Evolutionary conservation across 2,888 invertebrate species (phyloP).

Genomic region (Stenodera caucasica): DNA sequence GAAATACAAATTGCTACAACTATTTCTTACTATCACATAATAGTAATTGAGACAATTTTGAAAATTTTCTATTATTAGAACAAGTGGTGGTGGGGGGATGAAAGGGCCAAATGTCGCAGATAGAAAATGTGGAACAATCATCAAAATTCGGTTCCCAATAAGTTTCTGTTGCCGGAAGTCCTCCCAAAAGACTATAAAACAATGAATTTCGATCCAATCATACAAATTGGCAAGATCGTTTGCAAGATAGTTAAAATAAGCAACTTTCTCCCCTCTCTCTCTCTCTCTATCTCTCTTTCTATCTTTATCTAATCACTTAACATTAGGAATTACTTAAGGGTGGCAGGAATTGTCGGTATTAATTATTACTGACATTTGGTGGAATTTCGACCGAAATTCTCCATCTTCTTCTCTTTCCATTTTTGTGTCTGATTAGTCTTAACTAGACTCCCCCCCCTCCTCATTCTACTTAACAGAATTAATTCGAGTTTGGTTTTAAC

Average conservation of each 20-base stretch:
- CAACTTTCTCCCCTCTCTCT: not conserved
- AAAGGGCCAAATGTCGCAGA: not conserved
- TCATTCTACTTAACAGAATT: conserved; percentile 1
- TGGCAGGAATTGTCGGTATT: not conserved
- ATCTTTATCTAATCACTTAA: not conserved
- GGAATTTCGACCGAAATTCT: not conserved
- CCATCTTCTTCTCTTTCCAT: not conserved
- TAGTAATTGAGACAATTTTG: not conserved
- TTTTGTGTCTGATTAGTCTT: not conserved
- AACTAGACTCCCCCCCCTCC: no score
- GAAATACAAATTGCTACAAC: no score
- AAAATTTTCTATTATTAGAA: not conserved
- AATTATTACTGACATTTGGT: not conserved
- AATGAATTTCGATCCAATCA: not conserved
- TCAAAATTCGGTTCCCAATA: not conserved
- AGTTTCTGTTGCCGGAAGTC: not conserved
- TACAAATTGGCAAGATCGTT: not conserved
- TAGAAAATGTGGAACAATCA: not conserved
- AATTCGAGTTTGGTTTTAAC: conserved; percentile 6
- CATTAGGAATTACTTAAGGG: not conserved
- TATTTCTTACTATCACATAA: no score
- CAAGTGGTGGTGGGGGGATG: not conserved
- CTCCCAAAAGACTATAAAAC: not conserved
- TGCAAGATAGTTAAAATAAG: not conserved
- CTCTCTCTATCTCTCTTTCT: no score